Base-by-base conservation (phyloP, 2,888 invertebrate genomes). In the Tiphia femorata region DNA sequence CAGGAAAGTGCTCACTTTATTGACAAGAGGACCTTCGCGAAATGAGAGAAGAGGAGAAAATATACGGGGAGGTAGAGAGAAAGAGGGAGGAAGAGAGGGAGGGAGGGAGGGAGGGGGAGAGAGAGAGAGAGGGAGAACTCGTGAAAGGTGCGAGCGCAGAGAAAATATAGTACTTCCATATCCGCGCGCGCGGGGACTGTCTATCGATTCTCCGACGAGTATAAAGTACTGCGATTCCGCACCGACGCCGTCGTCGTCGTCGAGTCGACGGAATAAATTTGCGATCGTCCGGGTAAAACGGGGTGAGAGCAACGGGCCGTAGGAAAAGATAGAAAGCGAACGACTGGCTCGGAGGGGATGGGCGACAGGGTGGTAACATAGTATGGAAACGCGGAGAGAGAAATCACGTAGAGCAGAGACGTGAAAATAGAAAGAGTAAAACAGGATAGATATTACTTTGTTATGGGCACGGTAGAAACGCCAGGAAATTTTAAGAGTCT, bases 261-360 rank as follows among this genome's bases (percentile, higher is more conserved):
- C 74, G 77, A 73, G 75, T 79, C 77, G 75, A 69, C 74, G 71
- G 79, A 80, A 80, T 80, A 80, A 80, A 80, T 80, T 80, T 77
- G 75, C 79, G 79, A 78, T 78, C 73, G 75, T 72, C 64, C 61
- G 68, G 70, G 64, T 65, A 73, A 70, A 72, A 67, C 70, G 72
- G 68, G 67, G 65, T 57, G 62, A 63, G 64, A 58, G 60, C 42
- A 58, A 58, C 67, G 72, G 53, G 61, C 49, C 23, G 44, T 53
- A 30, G 41, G 40, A 58, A 46, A 37, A 48, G 42, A 48, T 50
- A 29, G 43, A 42, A 53, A 43, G 51, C 47, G 57, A 51, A 40
- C 46, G 53, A 57, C 55, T 43, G 52, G 59, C 59, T 48, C 62
- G 59, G 56, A 51, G 53, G 64, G 63, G 68, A 62, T 29, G 50